Percentiles rank a stretch among this genome's conserved stretches.
These are phyloP conservation scores for Cryptomyrus ogoouensis DNA, from an alignment of 2,113 vertebrate genomes.

Conservation along the genomic window DNA sequence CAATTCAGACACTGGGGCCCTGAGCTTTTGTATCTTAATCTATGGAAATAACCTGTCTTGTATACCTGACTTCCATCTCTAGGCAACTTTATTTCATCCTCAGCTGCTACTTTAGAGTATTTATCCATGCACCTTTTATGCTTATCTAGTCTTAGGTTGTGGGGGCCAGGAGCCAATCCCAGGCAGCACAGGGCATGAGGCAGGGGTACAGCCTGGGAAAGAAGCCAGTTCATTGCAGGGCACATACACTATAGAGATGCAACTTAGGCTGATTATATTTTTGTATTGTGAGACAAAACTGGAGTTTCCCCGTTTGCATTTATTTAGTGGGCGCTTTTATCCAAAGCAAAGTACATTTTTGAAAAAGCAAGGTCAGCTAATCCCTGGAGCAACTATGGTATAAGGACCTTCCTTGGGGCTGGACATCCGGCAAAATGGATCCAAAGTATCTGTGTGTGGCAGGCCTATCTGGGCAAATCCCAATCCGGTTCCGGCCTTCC, in stretches of 20 bases:
- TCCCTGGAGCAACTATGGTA: not conserved
- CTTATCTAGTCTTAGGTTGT: not conserved
- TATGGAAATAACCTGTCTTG: not conserved
- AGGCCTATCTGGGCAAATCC: not conserved
- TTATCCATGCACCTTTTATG: not conserved
- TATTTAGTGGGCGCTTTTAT: not conserved
- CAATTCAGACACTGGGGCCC: not conserved
- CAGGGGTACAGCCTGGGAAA: not conserved
- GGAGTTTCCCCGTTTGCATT: not conserved
- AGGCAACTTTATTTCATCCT: not conserved
- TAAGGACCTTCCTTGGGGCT: not conserved
- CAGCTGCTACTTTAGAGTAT: not conserved
- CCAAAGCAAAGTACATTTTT: not conserved
- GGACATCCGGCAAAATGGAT: not conserved
- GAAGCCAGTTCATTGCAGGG: not conserved
- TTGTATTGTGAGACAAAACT: not conserved
- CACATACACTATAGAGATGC: not conserved
- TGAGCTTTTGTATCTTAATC: not conserved
- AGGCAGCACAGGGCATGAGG: not conserved
- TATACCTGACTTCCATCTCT: not conserved
- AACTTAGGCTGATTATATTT: not conserved
- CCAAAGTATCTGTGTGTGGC: not conserved
- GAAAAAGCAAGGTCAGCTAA: not conserved
- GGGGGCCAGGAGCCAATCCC: not conserved
- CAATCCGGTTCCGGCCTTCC: not conserved